Evolutionary conservation across 2,797 vertebrate genomes (phyloP).

Genomic region (Masticophis lateralis): DNA sequence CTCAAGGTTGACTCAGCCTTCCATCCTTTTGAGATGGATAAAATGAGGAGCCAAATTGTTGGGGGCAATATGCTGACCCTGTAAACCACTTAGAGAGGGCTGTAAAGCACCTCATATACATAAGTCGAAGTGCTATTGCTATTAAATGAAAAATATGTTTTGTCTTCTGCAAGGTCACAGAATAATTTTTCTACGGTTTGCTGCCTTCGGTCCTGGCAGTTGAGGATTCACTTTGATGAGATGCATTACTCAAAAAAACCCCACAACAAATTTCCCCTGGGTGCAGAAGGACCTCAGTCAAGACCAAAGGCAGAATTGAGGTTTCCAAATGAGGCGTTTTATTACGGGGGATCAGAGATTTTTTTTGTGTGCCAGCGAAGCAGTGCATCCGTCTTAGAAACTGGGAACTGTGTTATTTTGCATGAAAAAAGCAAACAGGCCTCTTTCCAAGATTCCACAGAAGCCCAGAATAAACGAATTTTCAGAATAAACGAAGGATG

Average conservation of each 20-base stretch:
- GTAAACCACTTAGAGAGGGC: no score
- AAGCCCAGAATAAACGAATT: neutral
- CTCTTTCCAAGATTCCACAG: neutral
- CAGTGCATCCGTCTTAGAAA: neutral
- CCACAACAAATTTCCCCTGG: neutral
- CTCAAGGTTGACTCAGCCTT: no score
- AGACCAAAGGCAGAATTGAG: neutral
- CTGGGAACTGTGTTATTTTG: neutral
- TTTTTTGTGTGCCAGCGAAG: neutral
- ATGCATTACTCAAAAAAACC: neutral
- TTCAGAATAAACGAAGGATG: neutral
- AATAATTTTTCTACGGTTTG: neutral
- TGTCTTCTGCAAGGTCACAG: neutral
- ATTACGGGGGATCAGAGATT: neutral
- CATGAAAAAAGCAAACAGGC: neutral
- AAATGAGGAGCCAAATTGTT: no score
- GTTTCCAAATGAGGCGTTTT: neutral
- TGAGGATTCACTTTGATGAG: neutral
- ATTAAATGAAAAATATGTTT: neutral
- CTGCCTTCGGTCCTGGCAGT: neutral
- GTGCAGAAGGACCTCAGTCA: neutral
- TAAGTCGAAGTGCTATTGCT: no score
- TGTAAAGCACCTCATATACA: no score
- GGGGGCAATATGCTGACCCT: no score
- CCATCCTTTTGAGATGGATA: no score